Base-by-base conservation (phyloP, 2,113 vertebrate species). In the Dipodomys merriami region DNA sequence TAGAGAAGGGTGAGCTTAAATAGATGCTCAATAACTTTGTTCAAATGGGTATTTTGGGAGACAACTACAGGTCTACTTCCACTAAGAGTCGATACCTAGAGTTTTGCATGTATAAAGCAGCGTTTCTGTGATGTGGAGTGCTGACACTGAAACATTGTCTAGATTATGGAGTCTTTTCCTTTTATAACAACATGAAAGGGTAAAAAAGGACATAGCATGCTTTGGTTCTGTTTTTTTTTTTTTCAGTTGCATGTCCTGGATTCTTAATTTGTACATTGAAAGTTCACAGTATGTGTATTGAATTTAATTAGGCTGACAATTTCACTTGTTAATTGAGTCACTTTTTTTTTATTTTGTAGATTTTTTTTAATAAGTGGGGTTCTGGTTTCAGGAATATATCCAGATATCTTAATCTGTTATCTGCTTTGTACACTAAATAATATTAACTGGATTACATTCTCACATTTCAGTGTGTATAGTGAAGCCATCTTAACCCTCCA, bases 381-480 rank as follows among this genome's bases (percentile, higher is more conserved):
- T 95, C 33, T 87, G 7, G 11, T 84, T 78, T 93, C 57, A 95
- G 73, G 60, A 87, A 78, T 85, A 46, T 93, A 82, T 79, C 80
- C 65, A 83, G 39, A 72, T 88, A 20, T 65, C 72, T 39, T 83
- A 35, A 53, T 10, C 35, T 69, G 15, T 57, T 57, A 25, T 80
- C 25, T 83, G 53, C 23, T 57, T 85, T 85, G 7, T 39, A 53
- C 33, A 89, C 49, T 76, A 74, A 77, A 83, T 91, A 78, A 90
- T 91, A 57, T 88, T 80, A 88, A 94, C 7, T 44, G 13, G 27
- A 39, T 89, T 84, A 33, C 19, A 39, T 86, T 74, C 49, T 33
- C 25, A 76, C 72, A 33, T 82, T 29, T 39, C 39, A 39, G 39
- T 79, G 22, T 74, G 12, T 81, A 6, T 39, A 83, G 46, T 39